Evolutionary conservation across 37 sponge, comb jelly and placozoan genomes (phyloP), one percentile per base, ranked within the genome.

Genomic region (Agelas oroides): DNA sequence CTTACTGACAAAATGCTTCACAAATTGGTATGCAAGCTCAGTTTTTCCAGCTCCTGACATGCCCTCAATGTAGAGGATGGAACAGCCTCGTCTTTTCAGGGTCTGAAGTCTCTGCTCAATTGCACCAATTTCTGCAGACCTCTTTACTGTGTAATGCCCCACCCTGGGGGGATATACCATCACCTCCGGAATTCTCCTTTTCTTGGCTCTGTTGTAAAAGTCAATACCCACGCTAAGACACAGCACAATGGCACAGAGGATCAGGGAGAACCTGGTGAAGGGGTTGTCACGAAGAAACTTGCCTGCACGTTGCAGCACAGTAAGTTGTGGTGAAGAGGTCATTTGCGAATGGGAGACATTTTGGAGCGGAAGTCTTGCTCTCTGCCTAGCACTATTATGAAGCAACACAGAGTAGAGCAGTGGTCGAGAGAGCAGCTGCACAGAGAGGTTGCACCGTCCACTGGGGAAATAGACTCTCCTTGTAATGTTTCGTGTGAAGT

Each of bases 21-120:
- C 79, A 64, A 63, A 88, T 70, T 92, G 93, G 31, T 53, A 36
- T 5, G 75, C 76, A 53, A 95, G 37, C 59, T 89, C 84, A 14
- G 93, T 95, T 69, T 95, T 95, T 2, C 95, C 95, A 79, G 76
- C 61, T 14, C 92, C 92, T 17, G 72, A 20, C 1, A 87, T 81
- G 0, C 95, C 95, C 59, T 81, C 77, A 1, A 92, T 21, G 21
- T 79, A 68, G 23, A 90, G 70, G n/a, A 78, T 31, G 53, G 70
- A 36, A 16, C n/a, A 23, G 35, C 71, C 72, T 23, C 11, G 32
- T 68, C n/a, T 23, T 25, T 25, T 73, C 63, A 70, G 24, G 3
- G 76, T 19, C 57, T 52, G 38, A 20, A 82, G 27, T 33, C 24
- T 52, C 30, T 58, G 76, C 54, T 18, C 58, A 38, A 76, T 59